These are phyloP conservation scores for Villa cingulata DNA, from an alignment of 2,888 invertebrate genomes.

Conservation along the genomic window DNA sequence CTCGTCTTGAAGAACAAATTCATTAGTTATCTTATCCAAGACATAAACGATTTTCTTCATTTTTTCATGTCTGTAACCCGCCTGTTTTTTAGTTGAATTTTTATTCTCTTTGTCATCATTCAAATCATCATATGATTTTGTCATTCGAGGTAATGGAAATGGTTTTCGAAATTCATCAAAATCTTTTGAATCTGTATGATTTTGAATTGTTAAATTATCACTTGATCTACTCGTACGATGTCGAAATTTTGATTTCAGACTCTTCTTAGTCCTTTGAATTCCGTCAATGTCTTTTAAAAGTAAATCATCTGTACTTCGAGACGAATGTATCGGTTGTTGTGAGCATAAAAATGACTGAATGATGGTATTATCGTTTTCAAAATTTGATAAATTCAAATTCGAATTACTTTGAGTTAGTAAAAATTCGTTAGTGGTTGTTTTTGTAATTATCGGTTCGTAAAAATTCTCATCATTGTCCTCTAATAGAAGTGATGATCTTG, in stretches of 20 bases:
- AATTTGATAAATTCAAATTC: background rate
- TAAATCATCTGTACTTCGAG: constrained; percentile 20
- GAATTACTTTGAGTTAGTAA: constrained; percentile 8
- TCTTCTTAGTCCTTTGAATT: constrained; percentile 13
- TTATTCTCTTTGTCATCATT: background rate
- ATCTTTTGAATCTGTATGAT: constrained; percentile 4
- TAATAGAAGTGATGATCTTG: constrained; percentile 8
- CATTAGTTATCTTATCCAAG: constrained; percentile 13
- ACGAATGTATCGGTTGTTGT: constrained; percentile 12
- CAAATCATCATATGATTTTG: background rate
- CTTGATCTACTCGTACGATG: constrained; percentile 10
- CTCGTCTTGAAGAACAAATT: constrained; percentile 13
- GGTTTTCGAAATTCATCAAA: constrained; percentile 14
- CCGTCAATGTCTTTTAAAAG: constrained; percentile 17
- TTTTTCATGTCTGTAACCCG: too few relatives aligned
- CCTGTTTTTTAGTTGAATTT: background rate
- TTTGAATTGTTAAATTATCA: constrained; percentile 11
- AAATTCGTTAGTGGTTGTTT: background rate
- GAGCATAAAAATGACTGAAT: background rate
- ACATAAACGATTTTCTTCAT: constrained; percentile 13
- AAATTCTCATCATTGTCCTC: constrained; percentile 13
- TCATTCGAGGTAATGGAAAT: constrained; percentile 26
- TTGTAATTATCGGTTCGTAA: background rate
- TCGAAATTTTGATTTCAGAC: constrained; percentile 13
- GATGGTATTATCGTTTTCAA: background rate